Percentiles rank a stretch among this genome's conserved stretches.
phyloP scores from a whole-genome alignment of 2,113 vertebrate genomes.

The Casuarius casuarius region DNA sequence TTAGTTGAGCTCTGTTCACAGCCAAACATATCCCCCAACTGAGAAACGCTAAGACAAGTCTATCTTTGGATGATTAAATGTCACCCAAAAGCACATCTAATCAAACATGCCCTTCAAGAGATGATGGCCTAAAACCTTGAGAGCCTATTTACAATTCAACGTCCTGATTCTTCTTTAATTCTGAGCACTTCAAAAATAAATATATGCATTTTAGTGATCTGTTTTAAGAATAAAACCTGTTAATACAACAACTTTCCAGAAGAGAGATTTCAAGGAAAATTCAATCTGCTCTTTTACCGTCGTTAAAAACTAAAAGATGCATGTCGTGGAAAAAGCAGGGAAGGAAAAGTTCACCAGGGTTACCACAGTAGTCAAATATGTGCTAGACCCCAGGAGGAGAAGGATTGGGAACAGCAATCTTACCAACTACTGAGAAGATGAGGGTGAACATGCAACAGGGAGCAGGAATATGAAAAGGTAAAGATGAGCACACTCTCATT shows the following conservation, averaged over 20 bases:
- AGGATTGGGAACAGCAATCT: not conserved
- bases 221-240: constrained; percentile 29
- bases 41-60: constrained; percentile 48
- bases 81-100: constrained; percentile 68
- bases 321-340: not conserved
- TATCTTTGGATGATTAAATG: constrained; percentile 69
- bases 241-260: constrained; percentile 35
- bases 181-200: constrained; percentile 53
- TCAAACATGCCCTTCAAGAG: constrained; percentile 58
- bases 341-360: not conserved
- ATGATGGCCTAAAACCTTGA: constrained; percentile 49
- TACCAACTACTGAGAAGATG: not conserved
- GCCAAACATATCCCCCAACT: constrained; percentile 57
- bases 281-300: not conserved
- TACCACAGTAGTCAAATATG: not conserved
- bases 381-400: not conserved
- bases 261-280: constrained; percentile 23
- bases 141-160: constrained; percentile 56
- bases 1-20: constrained; percentile 38
- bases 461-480: not conserved
- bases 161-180: constrained; percentile 50
- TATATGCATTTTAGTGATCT: constrained; percentile 41
- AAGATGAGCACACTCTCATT: not conserved
- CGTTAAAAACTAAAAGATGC: not conserved
- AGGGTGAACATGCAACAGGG: not conserved